Evolutionary conservation across 2,797 vertebrate species (phyloP).

Genomic region (Hemibagrus guttatus): DNA sequence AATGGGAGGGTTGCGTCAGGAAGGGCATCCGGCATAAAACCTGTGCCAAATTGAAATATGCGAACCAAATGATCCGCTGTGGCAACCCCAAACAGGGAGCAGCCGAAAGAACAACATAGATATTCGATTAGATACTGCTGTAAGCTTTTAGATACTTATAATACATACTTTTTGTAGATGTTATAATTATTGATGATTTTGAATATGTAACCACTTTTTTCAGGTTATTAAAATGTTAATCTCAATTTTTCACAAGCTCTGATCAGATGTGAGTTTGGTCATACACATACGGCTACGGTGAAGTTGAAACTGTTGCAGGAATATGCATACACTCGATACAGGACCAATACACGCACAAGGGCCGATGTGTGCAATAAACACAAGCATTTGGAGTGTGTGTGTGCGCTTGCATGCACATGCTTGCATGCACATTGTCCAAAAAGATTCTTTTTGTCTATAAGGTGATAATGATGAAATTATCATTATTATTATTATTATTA

Average conservation of each 20-base stretch:
- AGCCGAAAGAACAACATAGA: no score
- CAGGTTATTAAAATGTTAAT: not conserved
- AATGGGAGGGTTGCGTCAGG: no score
- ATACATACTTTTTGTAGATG: no score
- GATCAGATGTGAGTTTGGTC: not conserved
- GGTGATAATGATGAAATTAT: no score
- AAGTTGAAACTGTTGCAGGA: not conserved
- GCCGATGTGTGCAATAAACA: not conserved
- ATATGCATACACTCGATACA: not conserved
- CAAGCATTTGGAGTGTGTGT: not conserved
- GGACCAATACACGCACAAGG: not conserved
- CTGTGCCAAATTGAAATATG: no score
- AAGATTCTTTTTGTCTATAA: not conserved
- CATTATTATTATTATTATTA: not conserved
- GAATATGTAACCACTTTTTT: not conserved
- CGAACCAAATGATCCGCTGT: no score
- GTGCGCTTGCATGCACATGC: not conserved
- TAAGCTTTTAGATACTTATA: no score
- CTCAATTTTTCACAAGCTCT: slow-evolving; percentile 3
- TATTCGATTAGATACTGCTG: no score
- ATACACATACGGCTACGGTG: not conserved
- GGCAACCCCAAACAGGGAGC: no score
- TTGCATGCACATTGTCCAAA: not conserved
- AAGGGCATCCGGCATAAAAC: no score
- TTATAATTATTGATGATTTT: not conserved